Percentiles rank a stretch among this genome's conserved stretches.
These are phyloP conservation scores for Proctacanthus coquilletti DNA, from an alignment of 1,140 invertebrate genomes.

Conservation along the genomic window DNA sequence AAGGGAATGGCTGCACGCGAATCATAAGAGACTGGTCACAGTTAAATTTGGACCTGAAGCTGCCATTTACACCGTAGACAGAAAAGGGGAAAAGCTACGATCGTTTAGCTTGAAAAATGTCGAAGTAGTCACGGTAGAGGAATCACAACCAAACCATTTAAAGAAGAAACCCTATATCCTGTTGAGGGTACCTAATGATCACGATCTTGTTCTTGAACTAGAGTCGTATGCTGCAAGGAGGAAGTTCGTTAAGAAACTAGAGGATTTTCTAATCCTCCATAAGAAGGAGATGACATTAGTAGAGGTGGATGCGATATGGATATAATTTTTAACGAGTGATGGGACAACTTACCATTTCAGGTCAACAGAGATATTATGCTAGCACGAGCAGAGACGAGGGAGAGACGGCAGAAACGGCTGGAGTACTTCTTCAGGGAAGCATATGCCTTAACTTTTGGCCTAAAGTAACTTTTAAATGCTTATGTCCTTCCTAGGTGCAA, in stretches of 20 bases:
- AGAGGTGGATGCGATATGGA: slow-evolving; percentile 15
- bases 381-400: slow-evolving; percentile 87
- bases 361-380: slow-evolving; percentile 69
- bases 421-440: slow-evolving; percentile 98
- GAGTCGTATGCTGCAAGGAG: slow-evolving; percentile 62
- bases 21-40: slow-evolving; percentile 79
- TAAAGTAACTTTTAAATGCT: slow-evolving; percentile 31
- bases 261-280: slow-evolving; percentile 63
- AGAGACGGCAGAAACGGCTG: slow-evolving; percentile 79
- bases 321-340: not conserved
- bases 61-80: slow-evolving; percentile 66
- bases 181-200: slow-evolving; percentile 77
- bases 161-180: slow-evolving; percentile 73
- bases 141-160: slow-evolving; percentile 57
- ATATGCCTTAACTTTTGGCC: slow-evolving; percentile 84
- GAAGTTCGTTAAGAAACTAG: slow-evolving; percentile 83
- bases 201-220: slow-evolving; percentile 92
- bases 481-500: not conserved
- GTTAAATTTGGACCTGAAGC: slow-evolving; percentile 76
- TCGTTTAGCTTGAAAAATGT: slow-evolving; percentile 60
- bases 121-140: slow-evolving; percentile 65
- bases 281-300: slow-evolving; percentile 48
- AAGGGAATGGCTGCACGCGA: slow-evolving; percentile 89
- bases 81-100: slow-evolving; percentile 77
- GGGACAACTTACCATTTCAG: not conserved